Base-by-base conservation (phyloP, 2,113 vertebrate species). In the Melanerpes formicivorus region DNA sequence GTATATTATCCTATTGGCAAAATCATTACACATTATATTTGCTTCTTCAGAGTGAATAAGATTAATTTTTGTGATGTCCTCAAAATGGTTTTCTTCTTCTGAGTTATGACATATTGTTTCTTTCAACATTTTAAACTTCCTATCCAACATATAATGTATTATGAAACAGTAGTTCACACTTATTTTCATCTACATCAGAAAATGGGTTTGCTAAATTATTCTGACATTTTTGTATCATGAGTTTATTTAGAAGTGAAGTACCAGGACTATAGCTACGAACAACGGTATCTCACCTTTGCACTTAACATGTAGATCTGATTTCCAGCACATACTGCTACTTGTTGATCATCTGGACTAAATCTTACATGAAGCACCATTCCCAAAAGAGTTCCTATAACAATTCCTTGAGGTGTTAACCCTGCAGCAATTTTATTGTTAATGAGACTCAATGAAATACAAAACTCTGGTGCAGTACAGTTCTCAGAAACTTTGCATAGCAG, bases 381-480 rank as follows among this genome's bases (percentile, higher is more conserved):
- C 85, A 98, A 88, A 75, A 96, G 96, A 34, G 97, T 95, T 84
- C 98, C 98, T 62, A 98, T 95, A 67, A 98, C 79, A 48, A 59
- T 89, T 90, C 98, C 99, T 93, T 15, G 93, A 73, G 98, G 98
- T 76, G 88, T 72, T 87, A 93, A 60, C 27, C 98, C 99, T 99
- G 95, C 27, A 92, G 15, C 4, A 81, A 97, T 87, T 86, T 69
- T 26, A 37, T 46, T 30, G 42, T 37, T 64, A 27, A 19, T 44
- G 59, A 76, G 18, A 82, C 3, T 60, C 29, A 80, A 34, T 25
- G 40, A 93, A 80, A 84, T 34, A 83, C 3, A 84, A 80, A 87
- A 59, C 18, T 59, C 15, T 29, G 16, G 7, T 70, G 29, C 56
- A 85, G 8, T 65, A 10, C 64, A 32, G 65, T 56, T 62, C 23